Evolutionary conservation across 1,140 invertebrate species (phyloP), one percentile per base, ranked within the genome.

Genomic region (Drosophila auraria): DNA sequence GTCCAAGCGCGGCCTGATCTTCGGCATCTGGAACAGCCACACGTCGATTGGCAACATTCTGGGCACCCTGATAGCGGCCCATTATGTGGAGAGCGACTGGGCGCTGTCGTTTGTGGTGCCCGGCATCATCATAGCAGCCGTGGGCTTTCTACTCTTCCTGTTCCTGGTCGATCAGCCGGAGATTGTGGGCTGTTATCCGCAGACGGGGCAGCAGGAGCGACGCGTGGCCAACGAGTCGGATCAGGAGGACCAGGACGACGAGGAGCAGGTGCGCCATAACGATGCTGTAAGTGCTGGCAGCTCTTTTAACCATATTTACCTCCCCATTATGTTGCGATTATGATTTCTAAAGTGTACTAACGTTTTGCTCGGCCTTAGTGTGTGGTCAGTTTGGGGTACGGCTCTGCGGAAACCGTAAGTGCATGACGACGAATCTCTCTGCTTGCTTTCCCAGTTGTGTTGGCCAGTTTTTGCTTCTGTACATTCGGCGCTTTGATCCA

Each of bases 11-110:
- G 98, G 98, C 23, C 93, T 99, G 8, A 98, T 99, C 75, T 99
- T 99, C 93, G 98, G 98, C 14, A 94, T 99, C 14, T 99, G 95
- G 98, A 99, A 99, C 93, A 98, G 98, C 2, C 98, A 99, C 82
- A 99, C 98, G 0, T 98, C 97, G 1, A 94, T 99, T 12, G 98
- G 98, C 33, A 99, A 99, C 93, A 99, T 99, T 91, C 91, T 99
- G 53, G 98, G 97, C 42, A 95, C 96, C 1, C 74, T 98, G 5
- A 96, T 99, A 63, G 97, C 98, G 9, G 97, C 96, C 1, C 91
- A 95, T 44, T 99, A 96, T 94, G 97, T 99, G 8, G 96, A 97
- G 89, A 94, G 92, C 1, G 96, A 98, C 92, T 99, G 98, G 98
- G 96, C 97, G 2, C 93, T 97, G 38, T 98, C 97, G 30, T 99